A percentile compares a stretch with the other conserved stretches of the same genome.
Evolutionary conservation across 1,140 invertebrate species (phyloP).

Genomic region (Neotoxoptera formosana): DNA sequence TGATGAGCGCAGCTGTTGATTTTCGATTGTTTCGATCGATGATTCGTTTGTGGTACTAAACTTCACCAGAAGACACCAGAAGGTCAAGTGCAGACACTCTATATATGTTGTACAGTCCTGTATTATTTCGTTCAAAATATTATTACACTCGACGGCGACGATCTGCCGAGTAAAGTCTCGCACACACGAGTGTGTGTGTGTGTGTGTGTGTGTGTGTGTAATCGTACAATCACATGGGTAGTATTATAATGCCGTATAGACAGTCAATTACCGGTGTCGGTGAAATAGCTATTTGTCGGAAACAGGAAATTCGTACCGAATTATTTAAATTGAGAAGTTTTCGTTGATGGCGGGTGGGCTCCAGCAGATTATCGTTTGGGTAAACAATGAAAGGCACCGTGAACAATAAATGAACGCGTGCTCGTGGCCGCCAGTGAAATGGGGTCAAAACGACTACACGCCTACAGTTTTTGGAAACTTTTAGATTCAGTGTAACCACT

Average conservation of each 20-base stretch:
- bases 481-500: background rate
- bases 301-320: conserved; percentile 48
- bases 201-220: background rate
- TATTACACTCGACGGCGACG: background rate
- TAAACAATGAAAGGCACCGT: conserved; percentile 25
- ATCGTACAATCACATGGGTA: background rate
- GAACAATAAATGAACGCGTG: conserved; percentile 20
- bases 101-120: background rate
- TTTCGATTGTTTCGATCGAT: conserved; percentile 38
- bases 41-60: conserved; percentile 30
- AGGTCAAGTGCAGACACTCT: conserved; percentile 16
- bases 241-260: background rate
- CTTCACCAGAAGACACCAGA: conserved; percentile 9
- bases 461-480: conserved; percentile 36
- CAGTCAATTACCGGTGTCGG: conserved; percentile 39
- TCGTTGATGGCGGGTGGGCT: conserved; percentile 23
- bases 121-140: background rate
- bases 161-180: background rate
- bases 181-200: background rate
- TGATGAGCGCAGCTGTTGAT: conserved; percentile 30
- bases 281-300: conserved; percentile 18
- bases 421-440: background rate
- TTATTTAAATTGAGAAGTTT: conserved; percentile 47
- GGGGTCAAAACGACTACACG: conserved; percentile 31
- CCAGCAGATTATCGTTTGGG: conserved; percentile 4